These are phyloP conservation scores for Aricia agestis DNA, from an alignment of 1,140 invertebrate species.

Conservation along the genomic window DNA sequence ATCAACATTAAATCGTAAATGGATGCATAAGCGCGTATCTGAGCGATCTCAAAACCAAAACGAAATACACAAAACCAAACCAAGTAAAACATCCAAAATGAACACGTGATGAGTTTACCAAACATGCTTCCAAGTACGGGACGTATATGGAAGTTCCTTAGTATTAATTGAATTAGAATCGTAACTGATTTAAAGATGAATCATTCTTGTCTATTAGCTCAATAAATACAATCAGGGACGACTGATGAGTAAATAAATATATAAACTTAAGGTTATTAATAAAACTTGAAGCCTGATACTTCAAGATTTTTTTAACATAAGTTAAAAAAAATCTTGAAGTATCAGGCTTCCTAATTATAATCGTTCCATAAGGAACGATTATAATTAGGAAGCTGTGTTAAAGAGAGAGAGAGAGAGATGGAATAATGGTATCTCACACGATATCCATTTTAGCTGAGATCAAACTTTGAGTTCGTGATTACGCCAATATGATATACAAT, in stretches of 20 bases:
- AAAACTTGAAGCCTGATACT: too few species aligned
- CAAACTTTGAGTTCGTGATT: background rate
- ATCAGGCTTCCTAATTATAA: too few species aligned
- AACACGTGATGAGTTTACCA: slow-evolving; percentile 25
- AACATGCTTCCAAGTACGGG: slow-evolving; percentile 42
- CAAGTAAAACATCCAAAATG: slow-evolving; percentile 29
- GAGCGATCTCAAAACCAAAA: slow-evolving; percentile 19
- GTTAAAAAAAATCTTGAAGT: too few species aligned
- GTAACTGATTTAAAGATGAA: slow-evolving; percentile 63
- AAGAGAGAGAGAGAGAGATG: background rate
- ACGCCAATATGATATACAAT: slow-evolving; percentile 5
- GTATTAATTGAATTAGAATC: slow-evolving; percentile 68
- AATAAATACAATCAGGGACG: slow-evolving; percentile 34
- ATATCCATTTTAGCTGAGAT: background rate
- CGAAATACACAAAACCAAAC: slow-evolving; percentile 32
- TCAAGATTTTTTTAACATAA: background rate
- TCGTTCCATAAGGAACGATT: too few species aligned
- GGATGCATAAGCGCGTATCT: slow-evolving; percentile 19
- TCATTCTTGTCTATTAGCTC: slow-evolving; percentile 54
- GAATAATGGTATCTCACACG: background rate
- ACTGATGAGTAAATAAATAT: background rate
- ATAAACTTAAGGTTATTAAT: too few species aligned
- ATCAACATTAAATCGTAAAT: slow-evolving; percentile 38
- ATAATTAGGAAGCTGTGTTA: background rate
- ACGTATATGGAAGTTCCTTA: slow-evolving; percentile 57